These are phyloP conservation scores for Priocnemis perturbator DNA, from an alignment of 2,888 invertebrate genomes.

Conservation along the genomic window DNA sequence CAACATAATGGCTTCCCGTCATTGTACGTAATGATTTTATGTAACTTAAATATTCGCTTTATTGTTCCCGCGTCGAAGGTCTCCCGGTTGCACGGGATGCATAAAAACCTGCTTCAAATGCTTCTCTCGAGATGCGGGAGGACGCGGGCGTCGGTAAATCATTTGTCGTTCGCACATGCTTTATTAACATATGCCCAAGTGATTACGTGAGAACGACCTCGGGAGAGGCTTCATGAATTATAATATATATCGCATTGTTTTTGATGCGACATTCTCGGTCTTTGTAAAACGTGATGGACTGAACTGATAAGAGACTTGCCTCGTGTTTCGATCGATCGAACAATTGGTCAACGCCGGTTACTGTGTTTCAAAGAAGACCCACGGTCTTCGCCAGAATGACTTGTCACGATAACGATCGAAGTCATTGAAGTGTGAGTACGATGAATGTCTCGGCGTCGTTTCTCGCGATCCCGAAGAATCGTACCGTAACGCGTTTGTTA, in stretches of 20 bases:
- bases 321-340: no score
- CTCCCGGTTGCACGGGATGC: constrained; percentile 5
- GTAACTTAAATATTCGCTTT: constrained; percentile 10
- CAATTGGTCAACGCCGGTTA: no score
- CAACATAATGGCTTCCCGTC: background rate
- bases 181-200: constrained; percentile 24
- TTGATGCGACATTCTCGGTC: constrained; percentile 15
- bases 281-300: background rate
- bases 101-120: constrained; percentile 19
- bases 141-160: background rate
- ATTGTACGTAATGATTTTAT: constrained; percentile 14
- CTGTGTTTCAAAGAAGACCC: no score
- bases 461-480: no score
- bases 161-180: constrained; percentile 3
- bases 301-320: no score
- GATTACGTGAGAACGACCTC: constrained; percentile 38
- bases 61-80: constrained; percentile 11
- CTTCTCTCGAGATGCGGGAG: background rate
- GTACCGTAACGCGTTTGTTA: no score
- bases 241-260: constrained; percentile 2
- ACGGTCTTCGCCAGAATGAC: no score
- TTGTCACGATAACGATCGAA: no score
- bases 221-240: constrained; percentile 24
- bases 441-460: no score
- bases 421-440: no score